Evolutionary conservation across 2,797 vertebrate genomes (phyloP).

Genomic region (Gouania willdenowi): DNA sequence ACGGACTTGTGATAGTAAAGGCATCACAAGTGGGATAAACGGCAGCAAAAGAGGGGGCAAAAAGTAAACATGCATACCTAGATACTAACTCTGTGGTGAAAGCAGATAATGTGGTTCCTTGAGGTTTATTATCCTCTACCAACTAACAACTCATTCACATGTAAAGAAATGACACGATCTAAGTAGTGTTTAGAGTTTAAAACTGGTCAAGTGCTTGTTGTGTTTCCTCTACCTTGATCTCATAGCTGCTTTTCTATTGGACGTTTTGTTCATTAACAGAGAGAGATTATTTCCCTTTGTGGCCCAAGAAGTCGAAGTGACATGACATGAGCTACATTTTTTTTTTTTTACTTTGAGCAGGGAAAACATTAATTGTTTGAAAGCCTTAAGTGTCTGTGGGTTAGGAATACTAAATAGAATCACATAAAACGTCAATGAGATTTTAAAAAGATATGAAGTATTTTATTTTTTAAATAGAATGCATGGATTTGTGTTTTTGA

Average conservation of each 20-base stretch:
- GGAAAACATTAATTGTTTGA: slow-evolving; percentile 11
- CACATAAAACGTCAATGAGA: no score
- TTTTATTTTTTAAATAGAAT: no score
- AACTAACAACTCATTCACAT: slow-evolving; percentile 38
- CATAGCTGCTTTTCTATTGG: slow-evolving; percentile 1
- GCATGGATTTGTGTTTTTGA: no score
- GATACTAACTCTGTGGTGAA: slow-evolving; percentile 29
- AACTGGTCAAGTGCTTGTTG: not conserved
- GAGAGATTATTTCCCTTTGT: slow-evolving; percentile 5
- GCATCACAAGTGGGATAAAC: slow-evolving; percentile 42
- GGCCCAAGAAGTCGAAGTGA: not conserved
- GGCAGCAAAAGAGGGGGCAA: not conserved
- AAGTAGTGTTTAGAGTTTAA: slow-evolving; percentile 15
- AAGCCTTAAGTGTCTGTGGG: slow-evolving; percentile 11
- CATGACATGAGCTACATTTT: no score
- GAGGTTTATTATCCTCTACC: slow-evolving; percentile 48
- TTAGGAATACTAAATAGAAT: slow-evolving; percentile 28
- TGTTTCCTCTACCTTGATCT: slow-evolving; percentile 34
- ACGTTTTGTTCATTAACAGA: no score
- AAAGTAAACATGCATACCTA: slow-evolving; percentile 46
- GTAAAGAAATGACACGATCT: slow-evolving; percentile 34
- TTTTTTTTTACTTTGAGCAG: no score
- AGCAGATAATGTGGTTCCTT: slow-evolving; percentile 43
- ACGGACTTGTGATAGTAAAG: slow-evolving; percentile 28
- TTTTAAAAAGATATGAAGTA: no score